Evolutionary conservation across 2,113 vertebrate genomes (phyloP).

Genomic region (Zapornia atra): DNA sequence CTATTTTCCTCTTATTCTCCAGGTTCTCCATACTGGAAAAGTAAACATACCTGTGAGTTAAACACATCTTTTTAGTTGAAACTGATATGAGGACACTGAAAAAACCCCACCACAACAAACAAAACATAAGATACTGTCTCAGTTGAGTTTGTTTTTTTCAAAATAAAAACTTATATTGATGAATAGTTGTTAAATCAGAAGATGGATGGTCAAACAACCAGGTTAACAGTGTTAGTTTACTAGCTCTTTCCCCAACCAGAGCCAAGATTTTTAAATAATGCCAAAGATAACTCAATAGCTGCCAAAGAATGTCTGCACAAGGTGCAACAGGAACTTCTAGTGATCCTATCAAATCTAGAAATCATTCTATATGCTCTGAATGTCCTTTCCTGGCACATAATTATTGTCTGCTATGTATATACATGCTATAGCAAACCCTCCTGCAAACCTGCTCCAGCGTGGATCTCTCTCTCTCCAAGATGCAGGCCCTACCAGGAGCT

Average conservation of each 20-base stretch:
- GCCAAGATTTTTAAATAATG: background rate
- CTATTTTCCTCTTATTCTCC: slow-evolving; percentile 6
- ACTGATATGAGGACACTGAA: background rate
- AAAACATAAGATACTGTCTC: background rate
- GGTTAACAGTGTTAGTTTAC: background rate
- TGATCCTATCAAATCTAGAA: background rate
- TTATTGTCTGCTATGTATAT: background rate
- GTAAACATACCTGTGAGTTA: slow-evolving; percentile 14
- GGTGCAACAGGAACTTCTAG: background rate
- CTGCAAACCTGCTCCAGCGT: no score
- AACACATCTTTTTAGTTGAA: slow-evolving; percentile 5
- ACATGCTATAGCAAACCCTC: background rate
- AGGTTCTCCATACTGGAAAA: background rate
- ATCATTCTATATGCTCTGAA: background rate
- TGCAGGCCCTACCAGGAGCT: no score
- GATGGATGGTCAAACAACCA: background rate
- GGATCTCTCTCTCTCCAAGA: no score
- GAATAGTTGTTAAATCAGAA: background rate
- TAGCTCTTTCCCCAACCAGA: background rate
- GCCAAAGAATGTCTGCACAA: background rate
- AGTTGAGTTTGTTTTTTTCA: background rate
- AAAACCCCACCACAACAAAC: no score
- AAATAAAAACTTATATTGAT: background rate
- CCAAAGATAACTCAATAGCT: background rate
- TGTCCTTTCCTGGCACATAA: background rate